These are phyloP conservation scores for Austrofundulus limnaeus DNA, from an alignment of 2,113 vertebrate species.

Conservation along the genomic window DNA sequence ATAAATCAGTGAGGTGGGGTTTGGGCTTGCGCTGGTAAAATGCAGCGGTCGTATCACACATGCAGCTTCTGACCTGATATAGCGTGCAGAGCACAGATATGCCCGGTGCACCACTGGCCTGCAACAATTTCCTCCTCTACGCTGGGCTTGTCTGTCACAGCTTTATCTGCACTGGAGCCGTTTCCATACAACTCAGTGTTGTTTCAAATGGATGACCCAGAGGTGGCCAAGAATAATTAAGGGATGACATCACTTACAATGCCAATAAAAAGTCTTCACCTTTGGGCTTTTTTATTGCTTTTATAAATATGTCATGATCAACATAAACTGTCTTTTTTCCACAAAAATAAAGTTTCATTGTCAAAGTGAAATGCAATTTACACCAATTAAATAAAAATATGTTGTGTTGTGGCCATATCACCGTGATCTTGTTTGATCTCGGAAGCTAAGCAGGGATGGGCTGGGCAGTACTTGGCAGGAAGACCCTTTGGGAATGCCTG, in stretches of 20 bases:
- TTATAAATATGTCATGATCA: too few species aligned
- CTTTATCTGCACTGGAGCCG: not conserved
- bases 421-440: too few species aligned
- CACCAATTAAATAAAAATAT: too few species aligned
- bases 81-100: not conserved
- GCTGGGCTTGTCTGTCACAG: constrained; percentile 9
- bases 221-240: not conserved
- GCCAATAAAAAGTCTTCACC: not conserved
- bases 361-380: too few species aligned
- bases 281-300: not conserved
- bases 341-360: too few species aligned
- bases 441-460: too few species aligned
- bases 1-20: not conserved
- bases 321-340: too few species aligned
- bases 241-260: not conserved
- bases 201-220: not conserved
- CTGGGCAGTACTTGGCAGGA: too few species aligned
- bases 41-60: not conserved
- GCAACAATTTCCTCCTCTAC: not conserved
- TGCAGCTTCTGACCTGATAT: not conserved
- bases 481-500: too few species aligned
- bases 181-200: not conserved
- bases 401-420: too few species aligned
- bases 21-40: not conserved
- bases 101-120: constrained; percentile 8